These are phyloP conservation scores for Oncorhynchus gorbuscha DNA, from an alignment of 2,113 vertebrate species.

Conservation along the genomic window DNA sequence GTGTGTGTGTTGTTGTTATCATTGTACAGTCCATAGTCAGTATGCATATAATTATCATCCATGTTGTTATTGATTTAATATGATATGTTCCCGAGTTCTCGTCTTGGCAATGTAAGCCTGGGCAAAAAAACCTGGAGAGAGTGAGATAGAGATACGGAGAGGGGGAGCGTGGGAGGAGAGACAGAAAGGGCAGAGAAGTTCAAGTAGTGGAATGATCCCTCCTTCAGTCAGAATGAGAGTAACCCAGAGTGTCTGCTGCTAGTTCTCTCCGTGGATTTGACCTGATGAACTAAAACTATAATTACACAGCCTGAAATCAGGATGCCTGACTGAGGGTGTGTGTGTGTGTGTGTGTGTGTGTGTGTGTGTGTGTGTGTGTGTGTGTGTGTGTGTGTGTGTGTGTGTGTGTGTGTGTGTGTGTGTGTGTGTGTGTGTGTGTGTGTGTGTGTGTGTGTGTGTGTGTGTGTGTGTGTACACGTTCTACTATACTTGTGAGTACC, in stretches of 20 bases:
- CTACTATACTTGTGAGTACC: too few relatives aligned
- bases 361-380: slow-evolving; percentile 13
- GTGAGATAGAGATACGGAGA: not conserved
- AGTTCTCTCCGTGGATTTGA: slow-evolving; percentile 47
- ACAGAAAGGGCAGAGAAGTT: slow-evolving; percentile 33
- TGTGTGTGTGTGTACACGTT: too few relatives aligned
- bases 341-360: slow-evolving; percentile 12
- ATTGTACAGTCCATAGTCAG: too few relatives aligned
- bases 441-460: too few relatives aligned
- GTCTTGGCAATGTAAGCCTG: not conserved
- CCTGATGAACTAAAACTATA: slow-evolving; percentile 63
- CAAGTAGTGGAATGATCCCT: slow-evolving; percentile 52
- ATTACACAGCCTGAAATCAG: slow-evolving; percentile 49
- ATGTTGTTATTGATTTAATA: not conserved
- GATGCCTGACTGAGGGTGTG: not conserved
- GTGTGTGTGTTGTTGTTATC: too few relatives aligned
- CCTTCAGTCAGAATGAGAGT: slow-evolving; percentile 49
- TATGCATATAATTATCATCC: too few relatives aligned
- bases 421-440: too few relatives aligned
- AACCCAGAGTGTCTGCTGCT: slow-evolving; percentile 50
- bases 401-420: too few relatives aligned
- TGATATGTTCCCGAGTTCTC: not conserved
- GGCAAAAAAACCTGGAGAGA: not conserved
- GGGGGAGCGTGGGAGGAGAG: slow-evolving; percentile 39
- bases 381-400: too few relatives aligned